phyloP scores from a whole-genome alignment of 2,888 invertebrate species.

The Drosophila diplacantha region DNA sequence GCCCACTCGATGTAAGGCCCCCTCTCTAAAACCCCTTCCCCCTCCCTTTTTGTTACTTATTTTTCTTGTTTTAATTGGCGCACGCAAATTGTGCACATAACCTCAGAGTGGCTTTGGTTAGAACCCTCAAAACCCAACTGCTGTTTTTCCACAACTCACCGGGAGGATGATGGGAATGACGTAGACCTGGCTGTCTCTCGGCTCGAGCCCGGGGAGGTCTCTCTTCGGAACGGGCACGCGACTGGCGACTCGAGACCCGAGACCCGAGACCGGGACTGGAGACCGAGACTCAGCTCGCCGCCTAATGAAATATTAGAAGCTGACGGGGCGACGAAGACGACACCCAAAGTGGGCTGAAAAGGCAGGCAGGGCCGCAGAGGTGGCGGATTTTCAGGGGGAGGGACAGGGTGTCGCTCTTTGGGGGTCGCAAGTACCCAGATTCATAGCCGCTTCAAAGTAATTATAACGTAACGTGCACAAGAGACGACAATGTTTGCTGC shows the following conservation, averaged over 20 bases:
- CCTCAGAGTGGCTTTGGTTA: conserved; percentile 52
- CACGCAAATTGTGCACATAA: conserved; percentile 68
- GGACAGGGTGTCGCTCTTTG: not conserved
- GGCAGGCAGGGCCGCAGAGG: conserved; percentile 5
- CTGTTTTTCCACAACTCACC: conserved; percentile 11
- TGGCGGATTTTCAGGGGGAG: not conserved
- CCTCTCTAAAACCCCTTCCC: not conserved
- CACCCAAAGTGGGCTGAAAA: conserved; percentile 40
- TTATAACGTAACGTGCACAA: conserved; percentile 56
- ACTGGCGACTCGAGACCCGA: conserved; percentile 49
- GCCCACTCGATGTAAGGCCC: conserved; percentile 8
- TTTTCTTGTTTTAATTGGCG: conserved; percentile 59
- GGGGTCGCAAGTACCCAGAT: conserved; percentile 5
- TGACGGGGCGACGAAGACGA: conserved; percentile 59
- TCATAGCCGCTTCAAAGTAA: conserved; percentile 44
- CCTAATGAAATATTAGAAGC: conserved; percentile 66
- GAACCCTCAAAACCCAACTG: conserved; percentile 20
- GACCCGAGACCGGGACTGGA: not conserved
- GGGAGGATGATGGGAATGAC: conserved; percentile 27
- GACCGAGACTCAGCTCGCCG: conserved; percentile 11
- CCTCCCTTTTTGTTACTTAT: conserved; percentile 11
- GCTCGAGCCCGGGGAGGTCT: conserved; percentile 26
- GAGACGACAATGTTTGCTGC: conserved; percentile 32
- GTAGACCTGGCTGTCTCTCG: conserved; percentile 28
- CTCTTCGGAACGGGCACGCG: conserved; percentile 50